Conservation (phyloP, 2,113 vertebrate species). For the Zosterops japonicus region DNA sequence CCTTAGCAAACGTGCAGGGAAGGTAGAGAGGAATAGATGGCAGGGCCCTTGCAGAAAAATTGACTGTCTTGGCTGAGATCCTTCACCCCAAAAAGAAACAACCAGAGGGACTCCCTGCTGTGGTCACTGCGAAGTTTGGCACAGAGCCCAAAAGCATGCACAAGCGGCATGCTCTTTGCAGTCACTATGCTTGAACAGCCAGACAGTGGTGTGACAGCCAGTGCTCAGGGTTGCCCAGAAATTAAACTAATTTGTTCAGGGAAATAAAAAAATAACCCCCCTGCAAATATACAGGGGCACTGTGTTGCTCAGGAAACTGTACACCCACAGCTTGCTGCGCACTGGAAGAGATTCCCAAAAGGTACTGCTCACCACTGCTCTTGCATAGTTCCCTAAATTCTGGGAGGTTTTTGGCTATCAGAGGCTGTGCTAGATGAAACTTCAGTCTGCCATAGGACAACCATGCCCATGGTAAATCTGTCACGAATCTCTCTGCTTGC, state of each 20-base stretch:
- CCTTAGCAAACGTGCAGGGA: not conserved
- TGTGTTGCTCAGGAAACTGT: not conserved
- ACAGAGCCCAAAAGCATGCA: not conserved
- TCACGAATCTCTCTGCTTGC: fast-evolving
- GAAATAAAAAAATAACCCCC: not conserved
- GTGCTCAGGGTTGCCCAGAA: not conserved
- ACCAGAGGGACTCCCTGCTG: not conserved
- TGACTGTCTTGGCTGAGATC: fast-evolving
- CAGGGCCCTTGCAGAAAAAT: not conserved
- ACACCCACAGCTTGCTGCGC: not conserved
- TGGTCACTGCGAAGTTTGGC: not conserved
- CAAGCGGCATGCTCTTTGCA: fast-evolving
- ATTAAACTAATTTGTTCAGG: not conserved
- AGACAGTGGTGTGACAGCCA: not conserved
- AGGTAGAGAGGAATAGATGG: not conserved
- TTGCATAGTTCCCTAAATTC: not conserved
- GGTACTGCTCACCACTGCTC: not conserved
- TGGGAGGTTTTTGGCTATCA: fast-evolving
- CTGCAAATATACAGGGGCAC: not conserved
- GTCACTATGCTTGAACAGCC: not conserved
- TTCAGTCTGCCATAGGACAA: not conserved
- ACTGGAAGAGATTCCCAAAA: not conserved
- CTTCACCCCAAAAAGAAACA: not conserved
- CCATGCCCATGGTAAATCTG: not conserved
- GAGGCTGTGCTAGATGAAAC: not conserved